Conservation (phyloP, 2,888 invertebrate genomes). For the Morpho helenor region DNA sequence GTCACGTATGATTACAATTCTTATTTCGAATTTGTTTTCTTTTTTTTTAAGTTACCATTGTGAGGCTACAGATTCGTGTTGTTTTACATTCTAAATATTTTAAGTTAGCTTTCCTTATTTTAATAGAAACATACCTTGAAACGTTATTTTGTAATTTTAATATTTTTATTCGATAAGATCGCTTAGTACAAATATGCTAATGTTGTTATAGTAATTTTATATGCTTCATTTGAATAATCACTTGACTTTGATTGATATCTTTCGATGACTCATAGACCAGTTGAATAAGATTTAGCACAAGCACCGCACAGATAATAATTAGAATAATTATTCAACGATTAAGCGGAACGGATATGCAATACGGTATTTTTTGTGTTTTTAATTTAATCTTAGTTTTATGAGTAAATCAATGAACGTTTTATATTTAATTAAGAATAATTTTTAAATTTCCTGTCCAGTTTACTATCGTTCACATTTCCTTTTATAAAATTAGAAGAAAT, state of each 20-base stretch:
- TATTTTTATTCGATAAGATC: neutral
- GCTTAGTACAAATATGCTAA: conserved; percentile 7
- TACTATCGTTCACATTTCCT: too few relatives aligned
- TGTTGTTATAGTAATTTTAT: conserved; percentile 12
- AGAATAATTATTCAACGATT: conserved; percentile 24
- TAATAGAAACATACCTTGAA: neutral
- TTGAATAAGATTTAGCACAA: conserved; percentile 22
- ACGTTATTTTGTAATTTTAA: conserved; percentile 1
- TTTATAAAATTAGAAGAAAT: too few relatives aligned
- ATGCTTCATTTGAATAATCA: conserved; percentile 15
- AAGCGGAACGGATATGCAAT: conserved; percentile 28
- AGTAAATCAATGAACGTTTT: neutral
- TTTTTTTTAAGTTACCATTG: conserved; percentile 8
- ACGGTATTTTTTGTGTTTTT: conserved; percentile 24
- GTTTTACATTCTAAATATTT: conserved; percentile 3
- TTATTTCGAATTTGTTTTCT: conserved; percentile 23
- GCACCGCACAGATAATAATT: conserved; percentile 18
- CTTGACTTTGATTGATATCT: conserved; percentile 20
- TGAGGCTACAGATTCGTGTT: conserved; percentile 1
- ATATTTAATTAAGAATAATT: neutral
- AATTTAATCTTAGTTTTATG: conserved; percentile 12
- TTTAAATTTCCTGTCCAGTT: too few relatives aligned
- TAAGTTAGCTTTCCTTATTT: neutral
- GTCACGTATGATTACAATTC: conserved; percentile 28
- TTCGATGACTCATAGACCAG: conserved; percentile 23